These are phyloP conservation scores for Ceyx margarethae DNA, from an alignment of 2,113 vertebrate species.

Conservation along the genomic window DNA sequence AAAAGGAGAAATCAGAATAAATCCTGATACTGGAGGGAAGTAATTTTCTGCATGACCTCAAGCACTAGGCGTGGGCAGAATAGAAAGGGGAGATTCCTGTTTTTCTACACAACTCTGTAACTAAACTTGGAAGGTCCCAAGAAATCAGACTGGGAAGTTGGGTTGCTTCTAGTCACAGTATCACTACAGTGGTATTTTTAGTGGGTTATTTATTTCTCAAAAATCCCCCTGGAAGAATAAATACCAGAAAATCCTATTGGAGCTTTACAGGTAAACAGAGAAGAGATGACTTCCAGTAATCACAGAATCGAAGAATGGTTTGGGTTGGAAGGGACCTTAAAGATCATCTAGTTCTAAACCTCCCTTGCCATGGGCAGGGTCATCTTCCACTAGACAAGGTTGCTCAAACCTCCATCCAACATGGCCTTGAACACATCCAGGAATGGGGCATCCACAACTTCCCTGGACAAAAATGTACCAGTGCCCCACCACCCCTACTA, in stretches of 20 bases:
- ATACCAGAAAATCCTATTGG: neutral
- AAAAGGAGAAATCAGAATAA: neutral
- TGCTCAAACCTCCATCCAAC: neutral
- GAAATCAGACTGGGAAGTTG: neutral
- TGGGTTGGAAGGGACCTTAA: neutral
- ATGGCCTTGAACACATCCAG: neutral
- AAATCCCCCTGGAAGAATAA: neutral
- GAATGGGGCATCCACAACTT: neutral
- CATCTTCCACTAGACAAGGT: neutral
- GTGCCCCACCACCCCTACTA: neutral
- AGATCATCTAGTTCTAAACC: neutral
- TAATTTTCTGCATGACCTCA: neutral
- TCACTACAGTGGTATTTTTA: neutral
- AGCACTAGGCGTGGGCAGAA: neutral
- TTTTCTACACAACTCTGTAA: neutral
- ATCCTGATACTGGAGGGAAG: neutral
- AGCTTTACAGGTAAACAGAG: neutral
- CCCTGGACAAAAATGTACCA: neutral
- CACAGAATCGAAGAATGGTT: neutral
- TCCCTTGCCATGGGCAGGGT: neutral
- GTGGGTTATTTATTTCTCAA: neutral
- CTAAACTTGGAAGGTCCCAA: conserved; percentile 9
- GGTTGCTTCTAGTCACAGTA: neutral
- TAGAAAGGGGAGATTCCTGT: conserved; percentile 23
- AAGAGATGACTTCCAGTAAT: neutral